These are phyloP conservation scores for Cyprinodon variegatus DNA, from an alignment of 2,113 vertebrate species.

Conservation along the genomic window DNA sequence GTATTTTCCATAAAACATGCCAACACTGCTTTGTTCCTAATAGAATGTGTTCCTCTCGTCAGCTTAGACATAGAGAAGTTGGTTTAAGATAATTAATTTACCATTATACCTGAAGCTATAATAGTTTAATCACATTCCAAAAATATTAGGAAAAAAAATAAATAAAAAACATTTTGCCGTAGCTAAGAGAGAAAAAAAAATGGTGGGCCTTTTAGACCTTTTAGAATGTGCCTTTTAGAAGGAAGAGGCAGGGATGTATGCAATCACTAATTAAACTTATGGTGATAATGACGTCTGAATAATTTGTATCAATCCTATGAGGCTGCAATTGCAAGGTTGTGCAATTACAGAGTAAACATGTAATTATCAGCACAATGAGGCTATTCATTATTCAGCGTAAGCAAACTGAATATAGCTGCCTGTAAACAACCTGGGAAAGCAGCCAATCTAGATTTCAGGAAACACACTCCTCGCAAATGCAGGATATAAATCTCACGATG, in stretches of 20 bases:
- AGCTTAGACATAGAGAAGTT: not conserved
- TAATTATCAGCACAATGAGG: constrained; percentile 47
- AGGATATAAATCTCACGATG: not conserved
- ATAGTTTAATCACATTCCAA: too few species aligned
- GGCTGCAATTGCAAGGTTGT: constrained; percentile 48
- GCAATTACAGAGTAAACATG: constrained; percentile 59
- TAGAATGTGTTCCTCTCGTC: not conserved
- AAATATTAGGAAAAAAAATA: too few species aligned
- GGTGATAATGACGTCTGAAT: constrained; percentile 35
- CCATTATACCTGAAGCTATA: not conserved
- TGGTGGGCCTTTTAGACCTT: not conserved
- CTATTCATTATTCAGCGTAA: constrained; percentile 48
- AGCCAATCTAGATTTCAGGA: not conserved
- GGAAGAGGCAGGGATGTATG: not conserved
- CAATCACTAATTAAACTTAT: constrained; percentile 19
- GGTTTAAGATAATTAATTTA: not conserved
- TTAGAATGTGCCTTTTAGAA: constrained; percentile 1
- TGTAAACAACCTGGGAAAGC: constrained; percentile 25
- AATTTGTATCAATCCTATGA: constrained; percentile 45
- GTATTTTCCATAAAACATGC: not conserved
- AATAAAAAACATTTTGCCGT: too few species aligned
- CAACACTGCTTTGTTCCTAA: not conserved
- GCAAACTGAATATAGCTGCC: constrained; percentile 1
- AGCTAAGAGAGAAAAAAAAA: not conserved
- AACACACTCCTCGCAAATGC: constrained; percentile 16